Evolutionary conservation across 1,140 invertebrate species (phyloP).

Genomic region (Penaeus japonicus): DNA sequence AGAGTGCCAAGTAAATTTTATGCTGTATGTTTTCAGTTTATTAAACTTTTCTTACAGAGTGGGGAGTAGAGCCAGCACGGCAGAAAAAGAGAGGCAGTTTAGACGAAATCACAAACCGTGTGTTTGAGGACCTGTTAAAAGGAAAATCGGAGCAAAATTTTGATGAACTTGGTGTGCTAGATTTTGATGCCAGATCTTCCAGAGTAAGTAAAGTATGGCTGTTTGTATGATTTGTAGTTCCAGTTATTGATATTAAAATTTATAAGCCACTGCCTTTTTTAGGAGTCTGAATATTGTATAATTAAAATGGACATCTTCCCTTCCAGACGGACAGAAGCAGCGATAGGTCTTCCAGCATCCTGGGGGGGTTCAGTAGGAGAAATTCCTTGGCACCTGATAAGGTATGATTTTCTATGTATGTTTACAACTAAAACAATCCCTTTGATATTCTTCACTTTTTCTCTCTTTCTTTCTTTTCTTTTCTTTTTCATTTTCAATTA

Average conservation of each 20-base stretch:
- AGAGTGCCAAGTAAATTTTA: no score
- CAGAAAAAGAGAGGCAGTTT: slow-evolving; percentile 61
- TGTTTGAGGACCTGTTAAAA: slow-evolving; percentile 82
- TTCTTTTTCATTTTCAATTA: not conserved
- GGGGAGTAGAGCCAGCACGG: slow-evolving; percentile 45
- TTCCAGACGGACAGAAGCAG: slow-evolving; percentile 71
- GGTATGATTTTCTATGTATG: slow-evolving; percentile 58
- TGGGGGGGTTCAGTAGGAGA: slow-evolving; percentile 73
- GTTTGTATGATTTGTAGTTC: no score
- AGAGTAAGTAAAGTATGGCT: slow-evolving; percentile 67
- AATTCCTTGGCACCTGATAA: slow-evolving; percentile 70
- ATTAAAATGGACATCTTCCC: not conserved
- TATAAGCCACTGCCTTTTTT: not conserved
- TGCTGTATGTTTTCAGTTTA: no score
- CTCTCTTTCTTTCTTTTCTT: not conserved
- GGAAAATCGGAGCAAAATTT: slow-evolving; percentile 70
- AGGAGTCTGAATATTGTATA: slow-evolving; percentile 69
- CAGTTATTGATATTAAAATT: no score
- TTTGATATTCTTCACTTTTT: not conserved
- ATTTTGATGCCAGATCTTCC: slow-evolving; percentile 62
- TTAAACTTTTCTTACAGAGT: slow-evolving; percentile 26
- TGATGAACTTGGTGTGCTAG: slow-evolving; percentile 65
- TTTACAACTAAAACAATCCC: no score
- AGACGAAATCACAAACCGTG: slow-evolving; percentile 84
- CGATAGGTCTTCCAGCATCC: slow-evolving; percentile 75